Conservation (phyloP, 1,140 invertebrate species). For the Fopius arisanus region DNA sequence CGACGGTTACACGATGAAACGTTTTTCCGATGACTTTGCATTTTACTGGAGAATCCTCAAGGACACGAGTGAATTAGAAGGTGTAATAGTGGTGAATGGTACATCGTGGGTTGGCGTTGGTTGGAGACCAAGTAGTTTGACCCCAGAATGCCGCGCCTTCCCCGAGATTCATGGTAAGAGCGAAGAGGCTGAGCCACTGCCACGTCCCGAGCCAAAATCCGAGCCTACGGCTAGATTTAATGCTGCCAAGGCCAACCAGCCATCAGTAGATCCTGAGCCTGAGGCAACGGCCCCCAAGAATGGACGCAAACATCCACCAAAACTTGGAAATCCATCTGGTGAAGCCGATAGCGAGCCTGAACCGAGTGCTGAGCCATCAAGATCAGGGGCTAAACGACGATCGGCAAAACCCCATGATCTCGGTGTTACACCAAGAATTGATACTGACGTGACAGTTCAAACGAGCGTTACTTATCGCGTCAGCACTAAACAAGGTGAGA, state of each 20-base stretch:
- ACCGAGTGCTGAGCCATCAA: constrained; percentile 43
- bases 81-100: constrained; percentile 83
- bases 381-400: constrained; percentile 58
- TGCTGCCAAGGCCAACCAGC: constrained; percentile 40
- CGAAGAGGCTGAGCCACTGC: constrained; percentile 50
- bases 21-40: constrained; percentile 76
- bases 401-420: constrained; percentile 50
- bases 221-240: constrained; percentile 44
- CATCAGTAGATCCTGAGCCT: constrained; percentile 44
- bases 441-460: constrained; percentile 71
- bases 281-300: constrained; percentile 36
- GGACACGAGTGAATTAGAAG: constrained; percentile 83
- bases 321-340: constrained; percentile 18
- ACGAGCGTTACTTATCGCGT: constrained; percentile 78
- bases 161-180: constrained; percentile 70
- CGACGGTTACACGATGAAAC: constrained; percentile 72
- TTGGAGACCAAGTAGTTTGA: constrained; percentile 79
- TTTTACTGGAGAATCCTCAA: constrained; percentile 86
- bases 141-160: constrained; percentile 78
- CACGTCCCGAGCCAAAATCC: constrained; percentile 58
- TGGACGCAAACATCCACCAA: neutral
- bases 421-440: constrained; percentile 43
- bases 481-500: constrained; percentile 67
- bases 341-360: constrained; percentile 54
- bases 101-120: constrained; percentile 87